These are phyloP conservation scores for Peromyscus maniculatus DNA, from an alignment of 2,113 vertebrate species.

Conservation along the genomic window DNA sequence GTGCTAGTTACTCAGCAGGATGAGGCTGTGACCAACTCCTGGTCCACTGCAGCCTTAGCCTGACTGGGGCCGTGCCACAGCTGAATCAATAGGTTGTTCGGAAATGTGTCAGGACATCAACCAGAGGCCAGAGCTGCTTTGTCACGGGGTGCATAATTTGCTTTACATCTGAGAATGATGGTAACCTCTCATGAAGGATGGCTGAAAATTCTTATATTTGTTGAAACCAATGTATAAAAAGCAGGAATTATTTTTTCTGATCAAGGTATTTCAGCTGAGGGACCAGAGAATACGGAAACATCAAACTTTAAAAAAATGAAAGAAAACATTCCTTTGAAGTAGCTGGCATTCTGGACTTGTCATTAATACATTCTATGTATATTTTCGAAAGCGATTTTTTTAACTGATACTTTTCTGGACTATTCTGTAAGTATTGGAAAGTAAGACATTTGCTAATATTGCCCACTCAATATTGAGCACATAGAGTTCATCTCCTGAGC, in stretches of 20 bases:
- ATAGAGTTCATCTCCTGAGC: neutral
- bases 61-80: neutral
- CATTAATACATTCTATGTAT: neutral
- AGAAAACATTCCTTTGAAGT: neutral
- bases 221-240: neutral
- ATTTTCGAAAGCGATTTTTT: constrained; percentile 4
- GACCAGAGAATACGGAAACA: neutral
- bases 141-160: neutral
- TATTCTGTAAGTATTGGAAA: neutral
- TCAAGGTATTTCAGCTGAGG: neutral
- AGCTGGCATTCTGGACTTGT: neutral
- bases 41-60: neutral
- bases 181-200: neutral
- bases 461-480: neutral
- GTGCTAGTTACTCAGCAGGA: neutral
- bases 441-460: neutral
- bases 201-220: neutral
- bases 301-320: neutral
- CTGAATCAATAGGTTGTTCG: neutral
- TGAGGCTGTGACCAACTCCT: neutral
- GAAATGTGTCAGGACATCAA: neutral
- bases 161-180: neutral
- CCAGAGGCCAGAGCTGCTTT: neutral
- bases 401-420: neutral
- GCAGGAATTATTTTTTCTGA: neutral